Percentiles rank a stretch among this genome's conserved stretches.
These are phyloP conservation scores for Chascanopsetta lugubris DNA, from an alignment of 2,113 vertebrate species.

Conservation along the genomic window DNA sequence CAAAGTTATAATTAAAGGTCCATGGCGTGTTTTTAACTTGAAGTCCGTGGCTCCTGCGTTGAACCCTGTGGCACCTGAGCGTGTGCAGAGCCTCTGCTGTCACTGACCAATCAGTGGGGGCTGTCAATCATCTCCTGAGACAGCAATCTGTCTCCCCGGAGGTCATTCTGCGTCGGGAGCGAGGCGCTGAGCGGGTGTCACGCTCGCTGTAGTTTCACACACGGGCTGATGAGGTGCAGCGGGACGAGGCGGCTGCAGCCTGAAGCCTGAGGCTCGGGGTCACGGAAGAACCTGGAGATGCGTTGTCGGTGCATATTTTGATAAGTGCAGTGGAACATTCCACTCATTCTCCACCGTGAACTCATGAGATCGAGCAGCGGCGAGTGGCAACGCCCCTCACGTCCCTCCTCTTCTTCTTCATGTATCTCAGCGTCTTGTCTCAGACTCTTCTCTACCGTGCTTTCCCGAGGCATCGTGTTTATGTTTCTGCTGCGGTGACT, in stretches of 20 bases:
- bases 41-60: not conserved
- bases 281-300: constrained; percentile 59
- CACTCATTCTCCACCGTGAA: constrained; percentile 71
- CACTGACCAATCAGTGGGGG: not conserved
- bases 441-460: too few relatives aligned
- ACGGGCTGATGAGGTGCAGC: not conserved
- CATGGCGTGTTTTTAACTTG: not conserved
- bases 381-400: constrained; percentile 29
- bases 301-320: constrained; percentile 72
- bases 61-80: not conserved
- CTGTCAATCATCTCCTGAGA: not conserved
- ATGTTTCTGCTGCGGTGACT: not conserved
- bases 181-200: constrained; percentile 1
- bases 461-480: too few relatives aligned
- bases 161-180: not conserved
- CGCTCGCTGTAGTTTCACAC: not conserved
- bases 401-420: not conserved
- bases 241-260: constrained; percentile 7
- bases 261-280: constrained; percentile 30
- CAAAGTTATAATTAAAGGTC: not conserved
- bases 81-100: not conserved
- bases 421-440: not conserved
- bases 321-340: constrained; percentile 79
- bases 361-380: constrained; percentile 35
- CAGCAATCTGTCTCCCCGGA: not conserved